These are phyloP conservation scores for Mionectes macconnelli DNA, from an alignment of 2,113 vertebrate species.

Conservation along the genomic window DNA sequence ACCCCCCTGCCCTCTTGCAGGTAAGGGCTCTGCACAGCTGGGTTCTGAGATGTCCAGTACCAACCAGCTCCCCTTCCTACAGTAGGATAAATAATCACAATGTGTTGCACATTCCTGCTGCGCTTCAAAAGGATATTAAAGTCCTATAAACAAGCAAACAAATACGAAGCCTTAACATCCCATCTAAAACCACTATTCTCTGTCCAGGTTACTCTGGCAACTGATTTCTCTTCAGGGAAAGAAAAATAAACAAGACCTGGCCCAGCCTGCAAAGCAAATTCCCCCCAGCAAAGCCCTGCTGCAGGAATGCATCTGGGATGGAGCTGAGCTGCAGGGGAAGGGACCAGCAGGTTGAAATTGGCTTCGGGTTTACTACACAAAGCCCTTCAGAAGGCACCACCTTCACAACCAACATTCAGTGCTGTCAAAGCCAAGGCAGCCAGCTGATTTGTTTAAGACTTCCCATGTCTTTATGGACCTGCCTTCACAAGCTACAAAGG, in stretches of 20 bases:
- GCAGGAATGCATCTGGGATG: neutral
- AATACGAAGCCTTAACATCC: neutral
- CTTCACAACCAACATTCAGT: rapidly evolving
- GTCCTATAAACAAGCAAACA: neutral
- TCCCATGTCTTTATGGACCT: neutral
- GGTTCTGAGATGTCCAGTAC: neutral
- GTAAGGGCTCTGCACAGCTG: neutral
- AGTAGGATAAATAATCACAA: neutral
- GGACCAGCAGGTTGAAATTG: rapidly evolving
- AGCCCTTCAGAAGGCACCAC: neutral
- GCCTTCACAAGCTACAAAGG: neutral
- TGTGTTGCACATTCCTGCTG: neutral
- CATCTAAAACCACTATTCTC: neutral
- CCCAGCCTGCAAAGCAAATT: neutral
- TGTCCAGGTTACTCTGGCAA: neutral
- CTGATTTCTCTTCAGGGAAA: neutral
- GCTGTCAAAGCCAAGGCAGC: neutral
- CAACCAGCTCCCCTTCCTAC: neutral
- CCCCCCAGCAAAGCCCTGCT: neutral
- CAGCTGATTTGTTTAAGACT: rapidly evolving
- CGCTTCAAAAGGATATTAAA: neutral
- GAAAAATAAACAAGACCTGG: neutral
- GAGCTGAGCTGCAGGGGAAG: neutral
- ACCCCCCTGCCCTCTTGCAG: neutral
- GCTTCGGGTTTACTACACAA: neutral